Evolutionary conservation across 2,888 invertebrate genomes (phyloP).

Genomic region (Orthosia gothica): DNA sequence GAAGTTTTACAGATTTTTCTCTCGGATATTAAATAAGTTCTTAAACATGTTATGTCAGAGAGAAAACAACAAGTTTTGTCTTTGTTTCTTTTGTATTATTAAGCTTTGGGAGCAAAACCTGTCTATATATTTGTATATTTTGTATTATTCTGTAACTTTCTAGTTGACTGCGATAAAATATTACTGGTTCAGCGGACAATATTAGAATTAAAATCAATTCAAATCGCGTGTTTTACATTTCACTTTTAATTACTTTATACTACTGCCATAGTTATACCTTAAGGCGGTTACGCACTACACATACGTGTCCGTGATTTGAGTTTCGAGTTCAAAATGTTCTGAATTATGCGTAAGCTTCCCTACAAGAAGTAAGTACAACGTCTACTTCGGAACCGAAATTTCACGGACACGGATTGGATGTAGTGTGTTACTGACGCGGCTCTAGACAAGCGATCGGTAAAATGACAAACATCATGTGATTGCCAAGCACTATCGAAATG

Average conservation of each 20-base stretch:
- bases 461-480: no score
- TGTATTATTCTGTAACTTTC: constrained; percentile 24
- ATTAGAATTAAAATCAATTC: constrained; percentile 12
- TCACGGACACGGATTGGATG: no score
- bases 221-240: no score
- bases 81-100: constrained; percentile 39
- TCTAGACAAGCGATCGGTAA: no score
- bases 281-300: no score
- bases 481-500: no score
- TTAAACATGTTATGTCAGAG: constrained; percentile 40
- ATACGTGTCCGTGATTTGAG: no score
- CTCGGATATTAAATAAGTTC: constrained; percentile 64
- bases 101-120: constrained; percentile 5
- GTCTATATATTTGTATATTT: constrained; percentile 4
- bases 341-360: no score
- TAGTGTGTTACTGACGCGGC: no score
- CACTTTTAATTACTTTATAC: background rate
- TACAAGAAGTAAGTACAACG: no score
- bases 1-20: constrained; percentile 58
- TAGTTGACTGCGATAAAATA: background rate
- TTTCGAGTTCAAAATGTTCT: no score
- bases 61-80: constrained; percentile 31
- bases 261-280: background rate
- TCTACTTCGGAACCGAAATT: no score
- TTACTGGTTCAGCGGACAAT: constrained; percentile 1